A percentile compares a stretch with the other conserved stretches of the same genome.
Conservation (phyloP, 2,797 vertebrate genomes). For the Monodelphis domestica region DNA sequence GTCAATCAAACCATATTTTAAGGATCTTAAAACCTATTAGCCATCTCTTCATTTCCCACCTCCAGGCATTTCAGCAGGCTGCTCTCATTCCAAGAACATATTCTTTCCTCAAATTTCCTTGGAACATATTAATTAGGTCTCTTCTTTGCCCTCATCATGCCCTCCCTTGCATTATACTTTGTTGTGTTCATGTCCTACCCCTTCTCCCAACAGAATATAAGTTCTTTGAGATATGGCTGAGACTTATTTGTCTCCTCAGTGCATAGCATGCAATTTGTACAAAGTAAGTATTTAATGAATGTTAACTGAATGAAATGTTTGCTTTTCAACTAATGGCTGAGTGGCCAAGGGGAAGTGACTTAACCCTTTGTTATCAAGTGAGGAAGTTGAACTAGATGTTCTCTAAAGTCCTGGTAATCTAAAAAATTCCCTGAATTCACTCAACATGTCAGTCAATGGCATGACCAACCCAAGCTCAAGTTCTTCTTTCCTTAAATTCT, state of each 20-base stretch:
- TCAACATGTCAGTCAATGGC: neutral
- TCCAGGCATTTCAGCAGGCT: neutral
- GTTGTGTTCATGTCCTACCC: neutral
- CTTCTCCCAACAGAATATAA: neutral
- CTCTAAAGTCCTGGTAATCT: constrained; percentile 24
- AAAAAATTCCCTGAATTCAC: constrained; percentile 1
- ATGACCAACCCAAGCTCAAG: neutral
- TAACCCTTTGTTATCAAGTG: constrained; percentile 12
- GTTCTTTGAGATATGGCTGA: neutral
- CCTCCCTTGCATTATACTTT: neutral
- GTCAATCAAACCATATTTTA: constrained; percentile 37
- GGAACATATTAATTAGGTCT: neutral
- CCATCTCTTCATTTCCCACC: neutral
- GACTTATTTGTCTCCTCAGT: neutral
- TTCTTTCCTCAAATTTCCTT: neutral
- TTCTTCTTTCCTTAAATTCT: neutral
- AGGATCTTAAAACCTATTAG: neutral
- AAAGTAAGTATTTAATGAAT: neutral
- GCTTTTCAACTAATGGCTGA: neutral
- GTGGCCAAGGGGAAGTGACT: neutral
- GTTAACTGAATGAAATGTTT: neutral
- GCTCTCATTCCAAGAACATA: neutral
- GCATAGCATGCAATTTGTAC: neutral
- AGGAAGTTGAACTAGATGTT: neutral
- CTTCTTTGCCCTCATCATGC: neutral